Evolutionary conservation across 2,888 invertebrate genomes (phyloP), one percentile per base, ranked within the genome.

Genomic region (Digitonthophagus gazella): DNA sequence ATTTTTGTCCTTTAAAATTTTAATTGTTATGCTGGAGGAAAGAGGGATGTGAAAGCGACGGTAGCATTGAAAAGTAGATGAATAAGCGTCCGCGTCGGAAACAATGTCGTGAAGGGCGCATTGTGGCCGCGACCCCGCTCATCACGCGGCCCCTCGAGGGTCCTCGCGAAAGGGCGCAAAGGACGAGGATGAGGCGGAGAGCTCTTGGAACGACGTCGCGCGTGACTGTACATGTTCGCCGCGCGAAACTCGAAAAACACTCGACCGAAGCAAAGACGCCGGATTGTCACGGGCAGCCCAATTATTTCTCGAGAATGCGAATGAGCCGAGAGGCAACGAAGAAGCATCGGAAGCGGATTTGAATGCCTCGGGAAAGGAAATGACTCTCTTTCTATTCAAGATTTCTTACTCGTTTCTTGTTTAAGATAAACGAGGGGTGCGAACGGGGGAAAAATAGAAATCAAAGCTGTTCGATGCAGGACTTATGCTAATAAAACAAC

Each of bases 191-290:
- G 64, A 68, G 68, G 66, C 74, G 75, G 76, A 79, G 77, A 72
- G 72, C 77, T 73, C 80, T 80, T 73, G 76, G 77, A 74, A 73
- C 76, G 73, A 75, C 76, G 75, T 76, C 75, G 77, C 76, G 77
- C 78, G 79, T 79, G 79, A 78, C 78, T 76, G 74, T 74, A 77
- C 78, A 79, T 77, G 78, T 78, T 76, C 78, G 75, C 74, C 75
- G 75, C 69, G 75, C 78, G 76, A 78, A 78, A 76, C 76, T 71
- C 71, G 73, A 74, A 76, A 76, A 77, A 75, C 76, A 75, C 77
- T 77, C 70, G 18, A 61, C 61, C 28, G 28, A 44, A 11, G 28
- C 28, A 44, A 44, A 44, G 28, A 44, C 28, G 28, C 6, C 28
- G 28, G 28, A 11, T 44, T 44, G 28, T 44, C 28, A 44, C 28